These are phyloP conservation scores for Andricus quercusramuli DNA, from an alignment of 2,888 invertebrate genomes.

Conservation along the genomic window DNA sequence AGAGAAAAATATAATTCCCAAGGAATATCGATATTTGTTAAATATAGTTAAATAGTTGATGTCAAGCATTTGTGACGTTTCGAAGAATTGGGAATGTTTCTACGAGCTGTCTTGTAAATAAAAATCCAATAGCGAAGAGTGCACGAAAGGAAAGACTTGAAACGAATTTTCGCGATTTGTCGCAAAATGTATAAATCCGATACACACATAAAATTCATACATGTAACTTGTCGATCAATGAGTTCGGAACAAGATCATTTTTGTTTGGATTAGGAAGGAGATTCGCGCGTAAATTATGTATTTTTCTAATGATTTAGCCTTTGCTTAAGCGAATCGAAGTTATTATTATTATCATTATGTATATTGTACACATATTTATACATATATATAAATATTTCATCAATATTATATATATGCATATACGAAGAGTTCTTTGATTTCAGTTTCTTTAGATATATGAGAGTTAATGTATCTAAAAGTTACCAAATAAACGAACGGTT, in stretches of 20 bases:
- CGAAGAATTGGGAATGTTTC: constrained; percentile 13
- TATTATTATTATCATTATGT: constrained; percentile 58
- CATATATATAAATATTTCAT: constrained; percentile 48
- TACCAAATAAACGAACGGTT: constrained; percentile 76
- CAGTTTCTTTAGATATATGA: constrained; percentile 55
- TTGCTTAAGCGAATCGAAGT: constrained; percentile 57
- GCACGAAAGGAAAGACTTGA: constrained; percentile 33
- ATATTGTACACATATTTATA: constrained; percentile 44
- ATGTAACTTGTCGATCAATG: constrained; percentile 22
- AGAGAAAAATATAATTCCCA: constrained; percentile 26
- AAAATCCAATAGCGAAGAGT: not conserved
- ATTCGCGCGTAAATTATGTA: constrained; percentile 70
- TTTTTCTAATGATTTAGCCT: constrained; percentile 76
- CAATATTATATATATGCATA: constrained; percentile 57
- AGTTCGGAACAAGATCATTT: constrained; percentile 43
- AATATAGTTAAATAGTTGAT: constrained; percentile 24
- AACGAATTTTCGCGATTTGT: constrained; percentile 25
- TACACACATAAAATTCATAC: constrained; percentile 45
- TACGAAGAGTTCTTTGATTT: constrained; percentile 55
- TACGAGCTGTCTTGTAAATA: constrained; percentile 37
- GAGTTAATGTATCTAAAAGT: constrained; percentile 73
- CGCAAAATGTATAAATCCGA: constrained; percentile 42
- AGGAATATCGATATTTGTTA: constrained; percentile 34
- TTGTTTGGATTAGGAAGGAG: constrained; percentile 42
- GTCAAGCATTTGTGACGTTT: constrained; percentile 21